Percentiles rank a stretch among this genome's conserved stretches.
phyloP scores from a whole-genome alignment of 2,888 invertebrate genomes.

The Drosophila subsilvestris region DNA sequence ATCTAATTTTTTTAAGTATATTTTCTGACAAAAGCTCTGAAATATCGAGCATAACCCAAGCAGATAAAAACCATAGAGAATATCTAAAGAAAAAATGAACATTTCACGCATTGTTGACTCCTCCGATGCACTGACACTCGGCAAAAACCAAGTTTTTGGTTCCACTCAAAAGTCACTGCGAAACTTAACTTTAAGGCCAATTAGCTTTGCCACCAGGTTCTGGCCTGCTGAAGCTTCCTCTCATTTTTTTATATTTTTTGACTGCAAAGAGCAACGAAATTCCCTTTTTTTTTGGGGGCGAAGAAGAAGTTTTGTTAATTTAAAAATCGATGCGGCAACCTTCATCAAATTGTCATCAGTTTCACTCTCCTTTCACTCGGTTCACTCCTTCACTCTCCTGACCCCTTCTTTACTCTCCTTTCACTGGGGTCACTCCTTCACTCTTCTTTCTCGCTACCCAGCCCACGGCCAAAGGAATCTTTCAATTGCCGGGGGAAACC shows the following conservation, averaged over 20 bases:
- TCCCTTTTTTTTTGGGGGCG: conserved; percentile 24
- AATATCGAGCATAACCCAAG: not conserved
- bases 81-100: conserved; percentile 37
- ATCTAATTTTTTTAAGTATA: too few relatives aligned
- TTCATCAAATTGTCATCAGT: conserved; percentile 79
- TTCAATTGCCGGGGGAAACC: conserved; percentile 38
- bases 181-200: conserved; percentile 72
- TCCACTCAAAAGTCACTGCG: conserved; percentile 8
- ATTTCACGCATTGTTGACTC: conserved; percentile 75
- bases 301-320: conserved; percentile 63
- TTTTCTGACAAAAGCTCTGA: not conserved
- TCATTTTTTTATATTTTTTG: not conserved
- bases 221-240: conserved; percentile 49
- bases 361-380: conserved; percentile 18
- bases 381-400: not conserved
- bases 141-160: conserved; percentile 45
- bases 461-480: not conserved
- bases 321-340: conserved; percentile 75
- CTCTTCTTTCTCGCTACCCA: not conserved
- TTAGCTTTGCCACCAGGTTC: conserved; percentile 66
- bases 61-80: not conserved
- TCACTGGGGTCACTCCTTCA: not conserved
- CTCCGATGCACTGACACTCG: conserved; percentile 60
- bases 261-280: not conserved
- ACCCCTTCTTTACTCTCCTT: not conserved